A percentile compares a stretch with the other conserved stretches of the same genome.
Conservation (phyloP, 2,888 invertebrate genomes). For the Metacarcinus magister region DNA sequence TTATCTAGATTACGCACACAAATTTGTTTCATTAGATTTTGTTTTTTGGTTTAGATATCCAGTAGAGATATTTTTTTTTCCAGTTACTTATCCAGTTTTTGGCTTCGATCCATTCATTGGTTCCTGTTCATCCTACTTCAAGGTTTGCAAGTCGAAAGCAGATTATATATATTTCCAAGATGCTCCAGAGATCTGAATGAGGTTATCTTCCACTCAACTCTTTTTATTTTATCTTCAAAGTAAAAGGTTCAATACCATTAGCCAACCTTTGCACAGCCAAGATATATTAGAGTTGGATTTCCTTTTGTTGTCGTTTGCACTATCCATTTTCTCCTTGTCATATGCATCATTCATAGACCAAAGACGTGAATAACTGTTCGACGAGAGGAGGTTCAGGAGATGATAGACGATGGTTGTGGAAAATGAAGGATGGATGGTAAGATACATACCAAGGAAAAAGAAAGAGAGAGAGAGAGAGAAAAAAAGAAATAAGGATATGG, state of each 20-base stretch:
- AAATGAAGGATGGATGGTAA: not conserved
- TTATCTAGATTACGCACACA: not conserved
- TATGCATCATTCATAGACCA: not conserved
- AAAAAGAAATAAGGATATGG: not conserved
- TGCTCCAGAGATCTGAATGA: not conserved
- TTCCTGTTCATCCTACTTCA: not conserved
- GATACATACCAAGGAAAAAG: not conserved
- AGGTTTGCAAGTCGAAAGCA: not conserved
- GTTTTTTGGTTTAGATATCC: not conserved
- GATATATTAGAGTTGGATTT: not conserved
- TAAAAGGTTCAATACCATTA: not conserved
- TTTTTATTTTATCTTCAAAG: not conserved
- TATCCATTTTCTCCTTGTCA: not conserved
- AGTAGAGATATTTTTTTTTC: not conserved
- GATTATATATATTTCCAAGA: not conserved
- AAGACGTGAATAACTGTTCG: not conserved
- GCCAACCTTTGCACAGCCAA: not conserved
- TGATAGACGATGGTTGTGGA: not conserved
- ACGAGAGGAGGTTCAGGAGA: slow-evolving; percentile 5
- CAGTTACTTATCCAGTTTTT: too few relatives aligned
- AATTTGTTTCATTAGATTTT: not conserved
- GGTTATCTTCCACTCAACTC: not conserved
- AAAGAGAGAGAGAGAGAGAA: slow-evolving; percentile 51
- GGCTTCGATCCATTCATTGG: not conserved
- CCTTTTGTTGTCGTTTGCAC: slow-evolving; percentile 17